These are phyloP conservation scores for Perca schrenkii DNA, from an alignment of 2,113 vertebrate genomes.

Conservation along the genomic window DNA sequence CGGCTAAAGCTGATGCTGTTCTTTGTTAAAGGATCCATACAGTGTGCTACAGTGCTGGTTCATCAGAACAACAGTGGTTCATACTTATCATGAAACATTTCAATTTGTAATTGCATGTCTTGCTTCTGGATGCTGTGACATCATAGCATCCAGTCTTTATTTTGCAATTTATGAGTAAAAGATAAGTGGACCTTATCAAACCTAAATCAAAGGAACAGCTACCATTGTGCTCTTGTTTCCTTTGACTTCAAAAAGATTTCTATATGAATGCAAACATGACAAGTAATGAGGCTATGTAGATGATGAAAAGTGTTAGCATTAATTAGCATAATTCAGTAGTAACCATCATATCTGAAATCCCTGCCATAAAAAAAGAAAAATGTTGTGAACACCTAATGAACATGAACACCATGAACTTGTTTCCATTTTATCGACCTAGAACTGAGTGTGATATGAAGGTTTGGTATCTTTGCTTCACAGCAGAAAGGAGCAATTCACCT, in stretches of 20 bases:
- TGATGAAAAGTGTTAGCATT: conserved; percentile 53
- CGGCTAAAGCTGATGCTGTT: conserved; percentile 21
- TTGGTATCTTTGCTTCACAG: conserved; percentile 30
- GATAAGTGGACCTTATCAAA: conserved; percentile 63
- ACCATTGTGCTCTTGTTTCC: conserved; percentile 60
- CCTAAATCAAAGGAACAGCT: conserved; percentile 71
- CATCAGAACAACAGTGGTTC: conserved; percentile 36
- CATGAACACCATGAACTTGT: conserved; percentile 27
- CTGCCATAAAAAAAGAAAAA: conserved; percentile 20
- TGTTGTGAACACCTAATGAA: too few species aligned
- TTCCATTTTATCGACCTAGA: conserved; percentile 31
- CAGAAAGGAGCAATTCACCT: conserved; percentile 36
- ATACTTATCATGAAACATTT: conserved; percentile 54
- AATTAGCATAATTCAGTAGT: conserved; percentile 70
- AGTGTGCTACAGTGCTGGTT: conserved; percentile 11
- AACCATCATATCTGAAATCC: conserved; percentile 49
- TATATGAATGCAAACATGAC: conserved; percentile 68
- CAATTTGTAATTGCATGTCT: conserved; percentile 68
- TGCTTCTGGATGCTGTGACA: conserved; percentile 44
- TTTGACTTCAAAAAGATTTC: conserved; percentile 77
- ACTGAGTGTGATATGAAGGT: conserved; percentile 37
- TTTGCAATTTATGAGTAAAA: conserved; percentile 77
- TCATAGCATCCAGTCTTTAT: conserved; percentile 60
- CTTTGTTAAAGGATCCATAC: conserved; percentile 46
- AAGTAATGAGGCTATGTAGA: conserved; percentile 69